Percentiles rank a stretch among this genome's conserved stretches.
phyloP scores from a whole-genome alignment of 2,888 invertebrate species.

The Sminthurinus aureus region DNA sequence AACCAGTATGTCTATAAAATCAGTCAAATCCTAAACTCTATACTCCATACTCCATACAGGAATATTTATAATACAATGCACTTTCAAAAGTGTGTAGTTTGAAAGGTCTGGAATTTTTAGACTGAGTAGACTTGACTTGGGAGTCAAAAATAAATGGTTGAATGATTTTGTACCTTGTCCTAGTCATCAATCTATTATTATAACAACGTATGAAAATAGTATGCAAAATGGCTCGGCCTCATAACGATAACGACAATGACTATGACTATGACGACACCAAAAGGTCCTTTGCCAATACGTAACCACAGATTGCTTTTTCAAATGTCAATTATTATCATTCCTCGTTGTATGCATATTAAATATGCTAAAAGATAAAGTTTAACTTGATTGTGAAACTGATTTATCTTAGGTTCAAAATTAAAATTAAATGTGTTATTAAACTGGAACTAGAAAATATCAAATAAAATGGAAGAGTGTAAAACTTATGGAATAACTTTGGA shows the following conservation, averaged over 20 bases:
- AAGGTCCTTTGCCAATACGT: conserved; percentile 14
- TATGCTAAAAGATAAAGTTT: no score
- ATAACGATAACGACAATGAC: no score
- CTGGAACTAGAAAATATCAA: background rate
- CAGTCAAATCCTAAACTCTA: background rate
- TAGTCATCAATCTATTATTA: no score
- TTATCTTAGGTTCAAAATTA: background rate
- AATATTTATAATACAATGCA: background rate
- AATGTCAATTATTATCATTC: conserved; percentile 25
- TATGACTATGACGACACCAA: background rate
- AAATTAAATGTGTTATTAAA: background rate
- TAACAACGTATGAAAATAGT: background rate
- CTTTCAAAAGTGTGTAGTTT: no score
- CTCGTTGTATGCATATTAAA: background rate
- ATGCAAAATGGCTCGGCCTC: background rate
- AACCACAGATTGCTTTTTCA: conserved; percentile 11
- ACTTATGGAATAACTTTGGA: background rate
- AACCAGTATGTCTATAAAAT: no score
- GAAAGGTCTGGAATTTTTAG: no score
- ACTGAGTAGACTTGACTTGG: no score
- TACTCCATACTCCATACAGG: background rate
- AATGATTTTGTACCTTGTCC: no score
- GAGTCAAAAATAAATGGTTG: no score
- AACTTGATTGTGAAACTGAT: background rate
- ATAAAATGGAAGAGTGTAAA: background rate